Evolutionary conservation across 2,113 vertebrate species (phyloP).

Genomic region (Castor canadensis): DNA sequence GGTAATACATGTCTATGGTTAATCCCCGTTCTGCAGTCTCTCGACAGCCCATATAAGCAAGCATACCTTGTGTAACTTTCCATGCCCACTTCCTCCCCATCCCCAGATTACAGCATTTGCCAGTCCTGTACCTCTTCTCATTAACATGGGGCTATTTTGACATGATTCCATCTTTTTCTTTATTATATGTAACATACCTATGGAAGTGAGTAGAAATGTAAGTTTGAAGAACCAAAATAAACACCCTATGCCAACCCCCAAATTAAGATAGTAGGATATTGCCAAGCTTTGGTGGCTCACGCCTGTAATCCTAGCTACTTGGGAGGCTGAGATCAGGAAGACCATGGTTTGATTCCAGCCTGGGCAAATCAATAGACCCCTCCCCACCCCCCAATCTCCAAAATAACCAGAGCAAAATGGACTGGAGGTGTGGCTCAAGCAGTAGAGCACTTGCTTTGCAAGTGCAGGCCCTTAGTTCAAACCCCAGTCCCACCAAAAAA

Average conservation of each 20-base stretch:
- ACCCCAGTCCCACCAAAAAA: too few species aligned
- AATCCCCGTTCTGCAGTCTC: too few species aligned
- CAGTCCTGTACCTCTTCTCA: background rate
- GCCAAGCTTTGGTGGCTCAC: too few species aligned
- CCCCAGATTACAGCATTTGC: background rate
- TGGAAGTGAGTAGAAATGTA: background rate
- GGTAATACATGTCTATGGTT: background rate
- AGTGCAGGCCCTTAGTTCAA: too few species aligned
- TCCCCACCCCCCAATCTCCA: too few species aligned
- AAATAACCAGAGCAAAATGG: too few species aligned
- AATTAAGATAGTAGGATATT: conserved; percentile 9
- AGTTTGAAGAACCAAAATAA: conserved; percentile 9
- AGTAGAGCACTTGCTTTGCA: too few species aligned
- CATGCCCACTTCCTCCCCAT: fast-evolving
- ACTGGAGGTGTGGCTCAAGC: too few species aligned
- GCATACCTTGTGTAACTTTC: background rate
- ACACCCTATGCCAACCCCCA: background rate
- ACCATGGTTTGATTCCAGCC: too few species aligned
- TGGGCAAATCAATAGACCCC: too few species aligned
- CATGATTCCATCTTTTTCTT: background rate
- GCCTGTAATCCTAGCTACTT: too few species aligned
- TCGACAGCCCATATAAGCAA: background rate
- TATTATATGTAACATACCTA: background rate
- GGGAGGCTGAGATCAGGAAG: too few species aligned
- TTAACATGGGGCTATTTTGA: background rate